Base-by-base conservation (phyloP, 2,888 invertebrate species). In the Rotaria magnacalcarata region DNA sequence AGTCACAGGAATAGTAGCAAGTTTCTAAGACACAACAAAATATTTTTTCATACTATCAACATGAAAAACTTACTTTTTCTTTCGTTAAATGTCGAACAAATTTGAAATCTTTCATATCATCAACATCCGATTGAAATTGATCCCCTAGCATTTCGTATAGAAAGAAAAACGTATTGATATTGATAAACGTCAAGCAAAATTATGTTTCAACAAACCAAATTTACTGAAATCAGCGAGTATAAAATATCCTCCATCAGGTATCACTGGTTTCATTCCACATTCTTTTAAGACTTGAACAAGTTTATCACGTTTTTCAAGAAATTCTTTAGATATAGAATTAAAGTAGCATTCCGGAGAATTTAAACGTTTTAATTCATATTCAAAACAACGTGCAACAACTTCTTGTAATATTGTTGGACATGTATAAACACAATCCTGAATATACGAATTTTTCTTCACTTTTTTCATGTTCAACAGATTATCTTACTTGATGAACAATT, bases 171-270 rank as follows among this genome's bases (percentile, higher is more conserved):
- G 34, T 34, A 34, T 34, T 2, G 34, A 34, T 34, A 34, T 34
- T 34, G 34, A 34, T 34, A 34, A 34, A 50, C 4, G 50, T 50
- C 50, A 50, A 50, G 14, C 50, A 50, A 50, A 50, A 50, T 34
- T 34, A 34, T 34, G 34, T 34, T 34, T 34, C 34, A 34, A 11
- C 50, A 50, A 11, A 50, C 50, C 50, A 11, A 50, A 50, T 11
- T 50, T 1, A 50, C 50, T 14, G 50, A 11, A 50, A 14, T 50
- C 14, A 11, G 97, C 97, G 85, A 99, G 91, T 93, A 99, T 94
- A 90, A 99, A 99, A 92, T 97, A 99, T 0, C 99, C 98, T 6
- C 96, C 97, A 89, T 98, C 96, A 0, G 99, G 99, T 86, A 97
- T 92, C 0, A 95, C 95, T 0, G 97, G 96, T 67, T 67, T 27